Evolutionary conservation across 2,888 invertebrate species (phyloP).

Genomic region (Drosophila formosana): DNA sequence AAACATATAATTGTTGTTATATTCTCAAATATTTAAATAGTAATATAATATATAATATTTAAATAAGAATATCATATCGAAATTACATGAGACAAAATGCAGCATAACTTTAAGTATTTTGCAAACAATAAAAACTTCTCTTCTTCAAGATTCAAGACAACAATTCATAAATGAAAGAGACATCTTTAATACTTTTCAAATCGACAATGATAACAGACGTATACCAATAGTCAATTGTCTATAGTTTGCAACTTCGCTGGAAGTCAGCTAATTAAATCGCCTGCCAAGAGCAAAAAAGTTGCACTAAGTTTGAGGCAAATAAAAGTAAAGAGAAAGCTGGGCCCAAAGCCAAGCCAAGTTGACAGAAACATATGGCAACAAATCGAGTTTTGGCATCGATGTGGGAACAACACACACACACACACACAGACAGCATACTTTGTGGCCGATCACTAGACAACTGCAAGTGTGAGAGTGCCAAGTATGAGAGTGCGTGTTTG

Average conservation of each 20-base stretch:
- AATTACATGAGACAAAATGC: too few species aligned
- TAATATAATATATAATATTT: too few species aligned
- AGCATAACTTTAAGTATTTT: too few species aligned
- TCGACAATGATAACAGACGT: too few species aligned
- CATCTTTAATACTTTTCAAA: too few species aligned
- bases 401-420: conserved; percentile 40
- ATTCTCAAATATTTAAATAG: too few species aligned
- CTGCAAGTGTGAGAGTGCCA: not conserved
- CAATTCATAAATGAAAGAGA: too few species aligned
- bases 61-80: too few species aligned
- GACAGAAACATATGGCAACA: conserved; percentile 52
- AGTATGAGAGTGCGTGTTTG: not conserved
- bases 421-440: conserved; percentile 56
- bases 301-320: not conserved
- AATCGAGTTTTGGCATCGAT: conserved; percentile 56
- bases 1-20: too few species aligned
- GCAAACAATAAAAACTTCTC: too few species aligned
- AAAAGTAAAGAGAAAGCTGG: not conserved
- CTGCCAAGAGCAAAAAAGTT: not conserved
- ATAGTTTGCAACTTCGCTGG: not conserved
- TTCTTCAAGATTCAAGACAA: too few species aligned
- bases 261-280: conserved; percentile 4
- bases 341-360: conserved; percentile 27
- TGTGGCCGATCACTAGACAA: conserved; percentile 62
- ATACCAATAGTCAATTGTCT: not conserved